Percentiles rank a stretch among this genome's conserved stretches.
Evolutionary conservation across 2,888 invertebrate genomes (phyloP).

Genomic region (Subacronicta megacephala): DNA sequence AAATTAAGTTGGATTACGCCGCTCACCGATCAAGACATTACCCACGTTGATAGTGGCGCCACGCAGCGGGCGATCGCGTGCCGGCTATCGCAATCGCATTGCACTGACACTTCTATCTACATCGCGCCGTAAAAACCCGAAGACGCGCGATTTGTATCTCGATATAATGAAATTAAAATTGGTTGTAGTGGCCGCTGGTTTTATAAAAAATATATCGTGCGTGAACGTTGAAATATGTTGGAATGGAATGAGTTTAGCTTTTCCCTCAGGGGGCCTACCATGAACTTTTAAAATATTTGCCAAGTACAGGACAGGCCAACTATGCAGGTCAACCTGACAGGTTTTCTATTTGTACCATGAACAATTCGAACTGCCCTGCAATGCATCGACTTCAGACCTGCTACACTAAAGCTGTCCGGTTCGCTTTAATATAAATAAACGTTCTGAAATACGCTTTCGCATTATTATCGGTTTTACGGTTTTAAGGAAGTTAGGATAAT

Average conservation of each 20-base stretch:
- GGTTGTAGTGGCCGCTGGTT: constrained; percentile 16
- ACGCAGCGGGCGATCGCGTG: constrained; percentile 56
- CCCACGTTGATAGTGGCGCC: constrained; percentile 36
- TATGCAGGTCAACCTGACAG: too few species aligned
- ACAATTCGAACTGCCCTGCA: too few species aligned
- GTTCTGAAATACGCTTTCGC: too few species aligned
- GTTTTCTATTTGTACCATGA: too few species aligned
- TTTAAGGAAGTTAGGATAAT: too few species aligned
- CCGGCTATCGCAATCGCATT: constrained; percentile 43
- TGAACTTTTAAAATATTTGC: too few species aligned
- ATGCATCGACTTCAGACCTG: too few species aligned
- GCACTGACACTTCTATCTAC: constrained; percentile 64
- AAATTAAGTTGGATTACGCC: constrained; percentile 36
- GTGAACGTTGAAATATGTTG: constrained; percentile 1
- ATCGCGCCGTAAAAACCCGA: constrained; percentile 50
- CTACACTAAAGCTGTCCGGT: too few species aligned
- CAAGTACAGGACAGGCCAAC: too few species aligned
- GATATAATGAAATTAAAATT: constrained; percentile 54
- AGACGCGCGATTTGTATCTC: constrained; percentile 42
- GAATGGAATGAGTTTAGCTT: constrained; percentile 1
- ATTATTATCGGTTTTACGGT: too few species aligned
- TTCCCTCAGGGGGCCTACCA: too few species aligned
- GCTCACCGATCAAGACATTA: constrained; percentile 49
- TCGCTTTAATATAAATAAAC: too few species aligned
- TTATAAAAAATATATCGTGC: constrained; percentile 14